Percentiles rank a stretch among this genome's conserved stretches.
phyloP scores from a whole-genome alignment of 2,797 vertebrate genomes.

The Melanotaenia nigrans region DNA sequence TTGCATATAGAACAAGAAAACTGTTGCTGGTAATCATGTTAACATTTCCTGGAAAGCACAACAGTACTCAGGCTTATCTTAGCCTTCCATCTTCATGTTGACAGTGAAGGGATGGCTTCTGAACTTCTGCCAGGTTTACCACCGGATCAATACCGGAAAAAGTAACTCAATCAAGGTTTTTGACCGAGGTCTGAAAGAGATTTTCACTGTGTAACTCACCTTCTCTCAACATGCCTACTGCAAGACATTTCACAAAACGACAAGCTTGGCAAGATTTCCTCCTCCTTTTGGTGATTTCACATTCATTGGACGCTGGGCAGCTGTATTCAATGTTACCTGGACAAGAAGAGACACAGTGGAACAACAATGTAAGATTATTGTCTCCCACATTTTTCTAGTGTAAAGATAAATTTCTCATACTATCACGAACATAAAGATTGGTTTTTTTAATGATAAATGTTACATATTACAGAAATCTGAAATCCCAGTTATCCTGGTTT shows the following conservation, averaged over 20 bases:
- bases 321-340: conserved; percentile 98
- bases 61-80: conserved; percentile 9
- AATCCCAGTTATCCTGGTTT: conserved; percentile 5
- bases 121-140: conserved; percentile 29
- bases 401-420: neutral
- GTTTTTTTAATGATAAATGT: neutral
- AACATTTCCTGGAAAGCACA: conserved; percentile 52
- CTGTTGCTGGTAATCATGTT: neutral
- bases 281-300: conserved; percentile 98
- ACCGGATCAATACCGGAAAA: conserved; percentile 26
- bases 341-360: conserved; percentile 11
- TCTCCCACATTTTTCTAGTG: neutral
- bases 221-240: conserved; percentile 98
- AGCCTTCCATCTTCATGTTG: conserved; percentile 5
- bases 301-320: conserved; percentile 96
- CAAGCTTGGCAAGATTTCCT: conserved; percentile 99
- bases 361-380: neutral
- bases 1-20: no score
- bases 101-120: conserved; percentile 17
- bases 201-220: conserved; percentile 82
- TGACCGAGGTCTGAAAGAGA: conserved; percentile 14
- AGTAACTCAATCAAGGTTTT: conserved; percentile 30
- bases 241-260: conserved; percentile 97
- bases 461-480: neutral
- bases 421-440: neutral